Percentiles rank a stretch among this genome's conserved stretches.
phyloP scores from a whole-genome alignment of 2,113 vertebrate genomes.

The Psammodynastes pulverulentus region DNA sequence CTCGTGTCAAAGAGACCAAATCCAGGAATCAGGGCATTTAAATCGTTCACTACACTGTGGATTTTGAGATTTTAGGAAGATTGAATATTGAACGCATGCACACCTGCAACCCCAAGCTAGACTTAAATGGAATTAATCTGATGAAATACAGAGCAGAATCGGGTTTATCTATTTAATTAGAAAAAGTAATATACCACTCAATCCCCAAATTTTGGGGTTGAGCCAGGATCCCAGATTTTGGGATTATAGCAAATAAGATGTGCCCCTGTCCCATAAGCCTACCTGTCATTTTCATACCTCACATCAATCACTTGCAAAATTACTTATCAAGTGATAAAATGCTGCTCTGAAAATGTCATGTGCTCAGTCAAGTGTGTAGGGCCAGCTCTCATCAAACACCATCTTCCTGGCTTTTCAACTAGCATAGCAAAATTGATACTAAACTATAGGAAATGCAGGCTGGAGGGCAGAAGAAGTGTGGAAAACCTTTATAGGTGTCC shows the following conservation, averaged over 20 bases:
- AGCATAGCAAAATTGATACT: neutral
- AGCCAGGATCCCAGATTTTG: neutral
- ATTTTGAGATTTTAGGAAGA: conserved; percentile 22
- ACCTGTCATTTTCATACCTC: conserved; percentile 17
- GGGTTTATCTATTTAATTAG: neutral
- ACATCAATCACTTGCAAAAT: conserved; percentile 23
- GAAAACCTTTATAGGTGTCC: conserved; percentile 2
- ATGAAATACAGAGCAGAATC: conserved; percentile 10
- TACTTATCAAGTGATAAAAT: neutral
- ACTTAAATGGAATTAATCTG: conserved; percentile 19
- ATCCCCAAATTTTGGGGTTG: neutral
- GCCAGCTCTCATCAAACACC: neutral
- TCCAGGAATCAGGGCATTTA: neutral
- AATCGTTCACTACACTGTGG: neutral
- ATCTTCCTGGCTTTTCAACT: neutral
- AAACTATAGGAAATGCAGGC: conserved; percentile 14
- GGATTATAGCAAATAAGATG: neutral
- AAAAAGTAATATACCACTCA: neutral
- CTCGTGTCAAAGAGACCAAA: neutral
- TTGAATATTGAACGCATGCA: conserved; percentile 18
- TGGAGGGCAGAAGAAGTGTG: neutral
- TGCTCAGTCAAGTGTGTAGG: neutral
- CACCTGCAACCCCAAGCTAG: neutral
- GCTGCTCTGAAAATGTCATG: conserved; percentile 16
- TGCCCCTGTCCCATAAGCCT: neutral